These are phyloP conservation scores for Pyrrhia umbra DNA, from an alignment of 2,888 invertebrate species.

Conservation along the genomic window DNA sequence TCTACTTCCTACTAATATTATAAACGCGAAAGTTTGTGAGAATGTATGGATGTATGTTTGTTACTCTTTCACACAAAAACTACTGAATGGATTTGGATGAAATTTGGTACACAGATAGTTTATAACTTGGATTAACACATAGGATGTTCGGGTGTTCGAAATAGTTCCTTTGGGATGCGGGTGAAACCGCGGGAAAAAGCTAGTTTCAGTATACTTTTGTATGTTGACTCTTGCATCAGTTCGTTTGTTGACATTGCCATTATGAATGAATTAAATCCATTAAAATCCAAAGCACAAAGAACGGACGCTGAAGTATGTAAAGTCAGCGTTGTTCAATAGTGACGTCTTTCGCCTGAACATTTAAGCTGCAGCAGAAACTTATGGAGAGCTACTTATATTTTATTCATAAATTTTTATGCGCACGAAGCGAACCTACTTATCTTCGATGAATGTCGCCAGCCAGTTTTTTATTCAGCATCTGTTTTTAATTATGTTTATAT, in stretches of 20 bases:
- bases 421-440: slow-evolving; percentile 12
- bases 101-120: too few species aligned
- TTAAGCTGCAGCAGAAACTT: slow-evolving; percentile 19
- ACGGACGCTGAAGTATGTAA: slow-evolving; percentile 7
- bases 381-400: slow-evolving; percentile 26
- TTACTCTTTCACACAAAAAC: too few species aligned
- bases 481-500: not conserved
- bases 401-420: slow-evolving; percentile 50
- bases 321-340: not conserved
- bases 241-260: not conserved
- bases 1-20: too few species aligned
- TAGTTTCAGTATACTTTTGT: not conserved
- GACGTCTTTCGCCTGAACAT: not conserved
- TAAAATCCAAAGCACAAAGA: not conserved
- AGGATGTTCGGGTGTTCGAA: too few species aligned
- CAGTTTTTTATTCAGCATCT: not conserved
- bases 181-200: too few species aligned
- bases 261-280: not conserved
- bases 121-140: too few species aligned
- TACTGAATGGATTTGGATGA: too few species aligned
- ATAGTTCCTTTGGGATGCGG: too few species aligned
- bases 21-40: too few species aligned
- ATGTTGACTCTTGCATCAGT: too few species aligned
- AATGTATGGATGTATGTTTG: too few species aligned
- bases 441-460: slow-evolving; percentile 28